These are phyloP conservation scores for Sepiola atlantica DNA, from an alignment of 2,888 invertebrate genomes.

Conservation along the genomic window DNA sequence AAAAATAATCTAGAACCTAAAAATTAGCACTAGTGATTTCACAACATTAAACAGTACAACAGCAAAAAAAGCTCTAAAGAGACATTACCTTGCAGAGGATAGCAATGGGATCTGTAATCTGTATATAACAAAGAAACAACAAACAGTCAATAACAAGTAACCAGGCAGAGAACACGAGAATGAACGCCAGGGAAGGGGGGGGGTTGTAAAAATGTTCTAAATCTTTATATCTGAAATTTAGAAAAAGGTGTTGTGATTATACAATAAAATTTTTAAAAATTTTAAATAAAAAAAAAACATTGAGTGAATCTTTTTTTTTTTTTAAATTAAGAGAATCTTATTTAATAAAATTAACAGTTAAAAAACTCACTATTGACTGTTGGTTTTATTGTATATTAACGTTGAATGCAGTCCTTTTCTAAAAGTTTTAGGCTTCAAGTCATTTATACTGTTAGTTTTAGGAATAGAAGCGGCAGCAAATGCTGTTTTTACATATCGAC, in stretches of 20 bases:
- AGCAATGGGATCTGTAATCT: constrained; percentile 32
- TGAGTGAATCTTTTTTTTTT: background rate
- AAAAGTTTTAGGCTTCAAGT: too few relatives aligned
- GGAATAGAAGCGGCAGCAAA: too few relatives aligned
- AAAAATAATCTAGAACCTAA: background rate
- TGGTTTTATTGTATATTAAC: too few relatives aligned
- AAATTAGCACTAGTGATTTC: background rate
- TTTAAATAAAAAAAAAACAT: background rate
- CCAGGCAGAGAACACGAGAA: background rate
- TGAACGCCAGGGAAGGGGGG: too few relatives aligned
- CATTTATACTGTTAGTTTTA: too few relatives aligned
- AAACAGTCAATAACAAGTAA: background rate
- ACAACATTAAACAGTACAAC: background rate
- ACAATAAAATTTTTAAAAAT: background rate
- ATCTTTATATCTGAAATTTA: too few relatives aligned
- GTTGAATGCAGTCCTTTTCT: too few relatives aligned
- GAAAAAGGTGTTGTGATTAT: background rate
- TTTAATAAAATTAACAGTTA: too few relatives aligned
- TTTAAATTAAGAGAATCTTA: background rate
- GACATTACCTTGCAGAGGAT: constrained; percentile 9
- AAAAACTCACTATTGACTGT: too few relatives aligned
- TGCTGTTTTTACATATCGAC: too few relatives aligned
- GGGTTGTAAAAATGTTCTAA: too few relatives aligned
- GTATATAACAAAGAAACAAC: background rate
- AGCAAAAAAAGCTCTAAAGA: background rate